A percentile compares a stretch with the other conserved stretches of the same genome.
phyloP scores from a whole-genome alignment of 2,113 vertebrate species.

The Diphyllodes magnificus region DNA sequence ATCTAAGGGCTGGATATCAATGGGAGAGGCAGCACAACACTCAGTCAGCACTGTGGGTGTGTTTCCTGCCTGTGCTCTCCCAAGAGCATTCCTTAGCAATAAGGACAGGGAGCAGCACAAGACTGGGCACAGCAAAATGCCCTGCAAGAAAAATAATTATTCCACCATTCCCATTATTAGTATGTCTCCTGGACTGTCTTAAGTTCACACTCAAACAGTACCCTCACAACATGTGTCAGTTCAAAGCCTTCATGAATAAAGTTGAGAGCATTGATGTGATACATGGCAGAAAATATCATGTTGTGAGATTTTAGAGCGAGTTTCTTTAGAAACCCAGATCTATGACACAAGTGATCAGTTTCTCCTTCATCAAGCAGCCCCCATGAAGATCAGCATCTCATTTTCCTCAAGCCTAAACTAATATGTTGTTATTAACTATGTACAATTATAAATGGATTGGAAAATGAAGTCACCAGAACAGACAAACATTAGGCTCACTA shows the following conservation, averaged over 20 bases:
- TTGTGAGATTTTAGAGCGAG: not conserved
- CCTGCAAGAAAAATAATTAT: not conserved
- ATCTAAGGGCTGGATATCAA: not conserved
- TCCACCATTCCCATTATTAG: not conserved
- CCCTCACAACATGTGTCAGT: not conserved
- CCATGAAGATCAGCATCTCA: not conserved
- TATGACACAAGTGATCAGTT: not conserved
- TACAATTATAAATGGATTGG: not conserved
- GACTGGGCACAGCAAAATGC: not conserved
- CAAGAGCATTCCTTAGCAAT: not conserved
- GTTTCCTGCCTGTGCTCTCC: not conserved
- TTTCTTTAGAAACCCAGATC: not conserved
- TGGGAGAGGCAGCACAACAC: not conserved
- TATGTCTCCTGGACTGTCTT: not conserved
- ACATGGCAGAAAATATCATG: not conserved
- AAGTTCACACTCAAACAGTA: not conserved
- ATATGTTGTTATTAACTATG: not conserved
- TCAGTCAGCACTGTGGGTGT: not conserved
- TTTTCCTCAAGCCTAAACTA: not conserved
- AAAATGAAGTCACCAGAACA: not conserved
- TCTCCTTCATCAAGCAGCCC: not conserved
- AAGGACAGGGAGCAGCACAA: not conserved
- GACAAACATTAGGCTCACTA: not conserved
- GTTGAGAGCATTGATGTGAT: not conserved
- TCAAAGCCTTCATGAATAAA: not conserved